Conservation (phyloP, 2,113 vertebrate genomes). For the Brachirus orientalis region DNA sequence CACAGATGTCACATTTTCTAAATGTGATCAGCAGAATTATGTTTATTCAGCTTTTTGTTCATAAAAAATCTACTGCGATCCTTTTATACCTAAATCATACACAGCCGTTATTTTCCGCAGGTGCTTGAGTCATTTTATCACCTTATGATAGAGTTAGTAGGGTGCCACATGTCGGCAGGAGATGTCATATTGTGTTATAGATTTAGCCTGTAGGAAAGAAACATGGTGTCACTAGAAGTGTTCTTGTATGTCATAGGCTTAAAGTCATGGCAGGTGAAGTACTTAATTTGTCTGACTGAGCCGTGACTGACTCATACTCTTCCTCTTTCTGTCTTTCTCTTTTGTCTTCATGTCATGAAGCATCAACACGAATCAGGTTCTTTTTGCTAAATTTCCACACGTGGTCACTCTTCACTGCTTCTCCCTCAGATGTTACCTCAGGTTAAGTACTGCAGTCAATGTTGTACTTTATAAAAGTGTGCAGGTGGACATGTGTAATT, state of each 20-base stretch:
- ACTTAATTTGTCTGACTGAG: conserved; percentile 39
- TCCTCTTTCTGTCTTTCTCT: background rate
- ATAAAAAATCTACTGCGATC: background rate
- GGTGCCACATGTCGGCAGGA: conserved; percentile 37
- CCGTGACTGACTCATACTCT: conserved; percentile 34
- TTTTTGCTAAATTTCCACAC: conserved; percentile 47
- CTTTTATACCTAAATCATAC: background rate
- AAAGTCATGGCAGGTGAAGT: conserved; percentile 30
- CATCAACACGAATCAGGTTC: conserved; percentile 53
- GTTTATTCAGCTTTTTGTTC: background rate
- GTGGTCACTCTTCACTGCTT: conserved; percentile 43
- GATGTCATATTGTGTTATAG: conserved; percentile 29
- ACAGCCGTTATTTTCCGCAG: background rate
- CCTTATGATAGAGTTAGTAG: conserved; percentile 13
- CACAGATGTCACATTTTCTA: no score
- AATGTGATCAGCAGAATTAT: background rate
- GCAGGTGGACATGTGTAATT: background rate
- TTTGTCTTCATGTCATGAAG: conserved; percentile 44
- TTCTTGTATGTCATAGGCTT: conserved; percentile 32
- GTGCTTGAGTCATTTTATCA: conserved; percentile 30
- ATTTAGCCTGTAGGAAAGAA: conserved; percentile 30
- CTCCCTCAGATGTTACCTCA: conserved; percentile 41
- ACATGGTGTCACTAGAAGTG: conserved; percentile 23
- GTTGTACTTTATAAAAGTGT: conserved; percentile 14
- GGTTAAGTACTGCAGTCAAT: conserved; percentile 33